phyloP scores from a whole-genome alignment of 2,888 invertebrate genomes.

The Resseliella maxima region DNA sequence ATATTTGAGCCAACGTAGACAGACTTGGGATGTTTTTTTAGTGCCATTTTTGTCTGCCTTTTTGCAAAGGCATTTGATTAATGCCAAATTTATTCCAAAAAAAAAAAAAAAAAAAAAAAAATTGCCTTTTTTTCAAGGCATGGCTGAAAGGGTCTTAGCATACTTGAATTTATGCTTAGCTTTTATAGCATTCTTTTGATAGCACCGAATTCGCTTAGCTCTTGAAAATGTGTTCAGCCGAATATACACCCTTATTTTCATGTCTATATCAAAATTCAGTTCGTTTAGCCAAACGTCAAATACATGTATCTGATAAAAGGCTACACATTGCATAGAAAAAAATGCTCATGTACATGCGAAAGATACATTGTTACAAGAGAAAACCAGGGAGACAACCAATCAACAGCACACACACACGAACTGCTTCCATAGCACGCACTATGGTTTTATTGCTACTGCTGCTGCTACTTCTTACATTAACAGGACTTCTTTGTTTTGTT shows the following conservation, averaged over 20 bases:
- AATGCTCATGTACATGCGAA: not conserved
- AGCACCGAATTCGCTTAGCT: not conserved
- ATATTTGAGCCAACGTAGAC: not conserved
- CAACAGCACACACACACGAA: not conserved
- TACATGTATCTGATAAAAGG: not conserved
- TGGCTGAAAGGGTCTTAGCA: too few species aligned
- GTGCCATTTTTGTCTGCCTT: slow-evolving; percentile 1
- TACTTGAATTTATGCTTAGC: too few species aligned
- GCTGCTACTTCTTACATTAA: not conserved
- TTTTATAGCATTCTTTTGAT: not conserved
- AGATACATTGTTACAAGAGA: not conserved
- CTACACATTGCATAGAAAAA: not conserved
- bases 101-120: too few species aligned
- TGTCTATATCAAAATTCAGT: not conserved
- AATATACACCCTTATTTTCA: not conserved
- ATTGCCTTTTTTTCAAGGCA: too few species aligned
- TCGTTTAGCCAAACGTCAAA: not conserved
- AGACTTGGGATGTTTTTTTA: not conserved
- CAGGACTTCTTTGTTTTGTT: not conserved
- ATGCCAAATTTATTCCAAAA: not conserved
- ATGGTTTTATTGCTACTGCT: not conserved
- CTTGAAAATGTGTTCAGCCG: not conserved
- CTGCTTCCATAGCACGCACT: not conserved
- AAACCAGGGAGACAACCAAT: slow-evolving; percentile 1
- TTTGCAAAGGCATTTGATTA: slow-evolving; percentile 11